These are phyloP conservation scores for Ochotona curzoniae DNA, from an alignment of 2,113 vertebrate genomes.

Conservation along the genomic window DNA sequence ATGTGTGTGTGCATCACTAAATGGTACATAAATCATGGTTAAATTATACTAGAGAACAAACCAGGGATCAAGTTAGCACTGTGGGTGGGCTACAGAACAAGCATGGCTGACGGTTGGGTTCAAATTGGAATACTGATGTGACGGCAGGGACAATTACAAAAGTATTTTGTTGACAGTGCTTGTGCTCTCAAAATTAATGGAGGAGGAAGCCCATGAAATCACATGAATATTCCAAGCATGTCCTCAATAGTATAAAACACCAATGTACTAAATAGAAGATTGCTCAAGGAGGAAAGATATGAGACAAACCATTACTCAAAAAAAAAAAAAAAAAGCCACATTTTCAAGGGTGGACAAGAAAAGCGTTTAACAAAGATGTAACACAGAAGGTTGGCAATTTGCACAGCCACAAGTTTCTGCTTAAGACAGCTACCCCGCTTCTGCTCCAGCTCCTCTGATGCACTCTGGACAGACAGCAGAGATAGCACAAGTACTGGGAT, in stretches of 20 bases:
- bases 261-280: background rate
- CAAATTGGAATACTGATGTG: background rate
- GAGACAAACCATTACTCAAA: slow-evolving; percentile 2
- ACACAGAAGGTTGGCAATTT: background rate
- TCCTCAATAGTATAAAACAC: slow-evolving; percentile 12
- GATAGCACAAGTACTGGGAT: too few relatives aligned
- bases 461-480: too few relatives aligned
- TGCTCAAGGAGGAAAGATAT: background rate
- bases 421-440: too few relatives aligned
- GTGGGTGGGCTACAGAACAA: background rate
- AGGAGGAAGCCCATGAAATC: background rate
- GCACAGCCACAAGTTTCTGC: too few relatives aligned
- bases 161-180: background rate
- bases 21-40: background rate
- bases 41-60: background rate
- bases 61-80: background rate
- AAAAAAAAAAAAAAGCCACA: background rate
- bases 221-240: background rate
- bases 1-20: background rate
- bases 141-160: background rate
- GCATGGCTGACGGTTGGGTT: background rate
- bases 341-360: background rate
- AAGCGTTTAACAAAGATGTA: background rate
- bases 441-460: too few relatives aligned
- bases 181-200: background rate